These are phyloP conservation scores for Sparidentex hasta DNA, from an alignment of 2,797 vertebrate genomes.

Conservation along the genomic window DNA sequence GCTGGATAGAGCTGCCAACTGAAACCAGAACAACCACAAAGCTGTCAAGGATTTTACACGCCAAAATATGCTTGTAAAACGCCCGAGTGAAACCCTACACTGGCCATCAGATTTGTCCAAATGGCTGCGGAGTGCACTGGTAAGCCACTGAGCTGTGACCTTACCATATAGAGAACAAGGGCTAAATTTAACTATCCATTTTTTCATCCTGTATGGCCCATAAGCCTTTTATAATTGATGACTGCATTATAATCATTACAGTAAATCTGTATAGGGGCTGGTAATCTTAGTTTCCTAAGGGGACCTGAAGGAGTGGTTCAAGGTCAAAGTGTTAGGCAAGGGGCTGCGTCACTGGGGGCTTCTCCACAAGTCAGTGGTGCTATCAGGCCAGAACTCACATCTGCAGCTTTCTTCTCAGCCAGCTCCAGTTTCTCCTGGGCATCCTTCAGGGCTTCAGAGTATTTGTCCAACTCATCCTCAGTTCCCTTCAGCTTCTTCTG, in stretches of 20 bases:
- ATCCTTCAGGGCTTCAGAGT: slow-evolving; percentile 98
- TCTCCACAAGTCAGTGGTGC: slow-evolving; percentile 6
- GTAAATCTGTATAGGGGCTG: slow-evolving; percentile 2
- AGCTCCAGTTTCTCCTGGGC: slow-evolving; percentile 99
- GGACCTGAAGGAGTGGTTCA: slow-evolving; percentile 11
- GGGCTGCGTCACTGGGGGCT: not conserved
- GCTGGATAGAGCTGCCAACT: slow-evolving; percentile 19
- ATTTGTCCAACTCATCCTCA: slow-evolving; percentile 99
- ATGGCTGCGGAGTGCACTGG: slow-evolving; percentile 51
- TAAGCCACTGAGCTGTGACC: slow-evolving; percentile 75
- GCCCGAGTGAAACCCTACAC: slow-evolving; percentile 69
- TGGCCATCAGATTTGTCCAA: slow-evolving; percentile 54
- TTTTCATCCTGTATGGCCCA: slow-evolving; percentile 20
- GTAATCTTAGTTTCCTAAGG: slow-evolving; percentile 3
- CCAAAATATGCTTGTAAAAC: slow-evolving; percentile 59
- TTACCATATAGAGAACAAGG: slow-evolving; percentile 91
- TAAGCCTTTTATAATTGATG: not conserved
- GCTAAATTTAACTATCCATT: slow-evolving; percentile 89
- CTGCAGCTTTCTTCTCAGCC: slow-evolving; percentile 97
- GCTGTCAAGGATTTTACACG: slow-evolving; percentile 50
- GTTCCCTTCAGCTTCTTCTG: slow-evolving; percentile 99
- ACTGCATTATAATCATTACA: slow-evolving; percentile 17
- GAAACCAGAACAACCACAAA: slow-evolving; percentile 52
- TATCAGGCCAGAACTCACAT: slow-evolving; percentile 89
- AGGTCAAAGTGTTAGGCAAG: slow-evolving; percentile 30